Conservation (phyloP, 2,888 invertebrate genomes). For the Ichneumoninae sp. region DNA sequence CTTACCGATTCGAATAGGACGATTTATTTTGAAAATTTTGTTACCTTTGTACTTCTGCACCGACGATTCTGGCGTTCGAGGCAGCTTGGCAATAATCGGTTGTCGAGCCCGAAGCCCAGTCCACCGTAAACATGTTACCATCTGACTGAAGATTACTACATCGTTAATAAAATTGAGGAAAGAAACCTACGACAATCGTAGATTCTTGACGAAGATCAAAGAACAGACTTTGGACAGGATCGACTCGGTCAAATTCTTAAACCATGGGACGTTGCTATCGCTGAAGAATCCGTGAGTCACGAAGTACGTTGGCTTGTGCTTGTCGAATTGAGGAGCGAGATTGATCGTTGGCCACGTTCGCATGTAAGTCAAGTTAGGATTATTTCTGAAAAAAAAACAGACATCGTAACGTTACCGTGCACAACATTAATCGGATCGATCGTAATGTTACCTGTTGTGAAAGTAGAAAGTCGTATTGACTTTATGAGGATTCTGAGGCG, state of each 20-base stretch:
- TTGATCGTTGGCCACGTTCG: conserved; percentile 72
- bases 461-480: conserved; percentile 79
- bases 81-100: conserved; percentile 76
- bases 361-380: conserved; percentile 55
- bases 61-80: conserved; percentile 78
- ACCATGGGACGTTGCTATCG: conserved; percentile 78
- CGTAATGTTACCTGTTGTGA: conserved; percentile 75
- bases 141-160: conserved; percentile 76
- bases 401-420: neutral
- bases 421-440: neutral
- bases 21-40: neutral
- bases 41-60: conserved; percentile 78
- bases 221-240: conserved; percentile 78
- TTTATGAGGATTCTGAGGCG: conserved; percentile 77
- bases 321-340: conserved; percentile 71
- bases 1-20: neutral
- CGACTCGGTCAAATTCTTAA: conserved; percentile 79
- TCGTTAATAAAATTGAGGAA: conserved; percentile 8
- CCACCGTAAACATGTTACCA: conserved; percentile 82
- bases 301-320: conserved; percentile 77
- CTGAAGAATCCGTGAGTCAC: conserved; percentile 83
- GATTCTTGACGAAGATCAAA: neutral
- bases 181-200: neutral
- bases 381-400: conserved; percentile 47
- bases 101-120: conserved; percentile 83